These are phyloP conservation scores for Tinea trinotella DNA, from an alignment of 2,888 invertebrate species.

Conservation along the genomic window DNA sequence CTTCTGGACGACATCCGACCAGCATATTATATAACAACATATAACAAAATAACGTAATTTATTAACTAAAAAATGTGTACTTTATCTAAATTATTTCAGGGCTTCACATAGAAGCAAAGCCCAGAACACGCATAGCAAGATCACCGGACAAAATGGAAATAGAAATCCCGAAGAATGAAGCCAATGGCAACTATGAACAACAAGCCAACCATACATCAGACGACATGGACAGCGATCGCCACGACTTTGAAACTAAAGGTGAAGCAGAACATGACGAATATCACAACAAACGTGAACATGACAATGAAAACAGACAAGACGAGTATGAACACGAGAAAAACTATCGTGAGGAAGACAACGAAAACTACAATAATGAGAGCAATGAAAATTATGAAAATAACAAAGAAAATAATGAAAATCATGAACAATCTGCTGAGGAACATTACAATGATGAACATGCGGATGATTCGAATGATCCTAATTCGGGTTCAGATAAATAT, in stretches of 20 bases:
- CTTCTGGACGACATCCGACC: too few species aligned
- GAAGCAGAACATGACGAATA: slow-evolving; percentile 27
- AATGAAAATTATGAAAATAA: slow-evolving; percentile 30
- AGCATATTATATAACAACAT: neutral
- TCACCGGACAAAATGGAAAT: slow-evolving; percentile 34
- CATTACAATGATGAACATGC: slow-evolving; percentile 28
- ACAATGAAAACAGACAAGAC: slow-evolving; percentile 28
- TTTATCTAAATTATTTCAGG: slow-evolving; percentile 20
- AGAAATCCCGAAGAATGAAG: slow-evolving; percentile 26
- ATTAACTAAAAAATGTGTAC: neutral
- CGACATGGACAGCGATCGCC: slow-evolving; percentile 32
- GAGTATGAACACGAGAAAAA: slow-evolving; percentile 32
- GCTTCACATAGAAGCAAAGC: slow-evolving; percentile 21
- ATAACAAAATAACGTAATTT: neutral
- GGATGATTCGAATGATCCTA: slow-evolving; percentile 12
- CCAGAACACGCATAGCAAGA: slow-evolving; percentile 26
- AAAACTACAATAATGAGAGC: slow-evolving; percentile 30
- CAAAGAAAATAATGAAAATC: slow-evolving; percentile 29
- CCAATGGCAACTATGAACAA: slow-evolving; percentile 27
- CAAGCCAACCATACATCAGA: slow-evolving; percentile 24
- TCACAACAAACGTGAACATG: slow-evolving; percentile 25
- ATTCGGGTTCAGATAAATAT: slow-evolving; percentile 15
- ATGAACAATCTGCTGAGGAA: slow-evolving; percentile 29
- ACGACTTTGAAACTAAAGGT: slow-evolving; percentile 25
- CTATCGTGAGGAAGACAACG: slow-evolving; percentile 29